These are phyloP conservation scores for Xylota segnis DNA, from an alignment of 2,888 invertebrate genomes.

Conservation along the genomic window DNA sequence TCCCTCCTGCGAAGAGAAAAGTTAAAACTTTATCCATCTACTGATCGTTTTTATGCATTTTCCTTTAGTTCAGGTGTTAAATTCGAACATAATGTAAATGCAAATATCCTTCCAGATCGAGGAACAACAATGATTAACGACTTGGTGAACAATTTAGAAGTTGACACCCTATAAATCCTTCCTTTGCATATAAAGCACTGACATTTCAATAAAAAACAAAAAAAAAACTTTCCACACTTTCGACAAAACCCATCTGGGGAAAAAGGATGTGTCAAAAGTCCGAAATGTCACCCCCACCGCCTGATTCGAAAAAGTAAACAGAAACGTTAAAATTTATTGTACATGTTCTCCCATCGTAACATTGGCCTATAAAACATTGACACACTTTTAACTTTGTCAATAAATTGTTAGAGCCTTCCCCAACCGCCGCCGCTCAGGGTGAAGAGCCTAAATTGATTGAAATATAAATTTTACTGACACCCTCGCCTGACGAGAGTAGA, in stretches of 20 bases:
- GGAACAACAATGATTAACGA: conserved; percentile 19
- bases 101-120: conserved; percentile 2
- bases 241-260: neutral
- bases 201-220: neutral
- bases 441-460: conserved; percentile 4
- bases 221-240: neutral
- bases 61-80: neutral
- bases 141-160: neutral
- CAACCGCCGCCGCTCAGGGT: neutral
- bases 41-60: neutral
- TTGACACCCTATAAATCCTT: conserved; percentile 13
- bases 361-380: conserved; percentile 10
- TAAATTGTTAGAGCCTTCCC: conserved; percentile 6
- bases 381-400: conserved; percentile 9
- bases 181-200: neutral
- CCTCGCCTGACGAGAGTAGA: neutral
- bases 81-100: neutral
- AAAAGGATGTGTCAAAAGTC: neutral
- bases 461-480: neutral
- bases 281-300: neutral
- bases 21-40: neutral
- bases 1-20: neutral
- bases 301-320: conserved; percentile 12
- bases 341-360: neutral
- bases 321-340: conserved; percentile 13